Conservation (phyloP, 2,797 vertebrate genomes). For the Hemibagrus guttatus region DNA sequence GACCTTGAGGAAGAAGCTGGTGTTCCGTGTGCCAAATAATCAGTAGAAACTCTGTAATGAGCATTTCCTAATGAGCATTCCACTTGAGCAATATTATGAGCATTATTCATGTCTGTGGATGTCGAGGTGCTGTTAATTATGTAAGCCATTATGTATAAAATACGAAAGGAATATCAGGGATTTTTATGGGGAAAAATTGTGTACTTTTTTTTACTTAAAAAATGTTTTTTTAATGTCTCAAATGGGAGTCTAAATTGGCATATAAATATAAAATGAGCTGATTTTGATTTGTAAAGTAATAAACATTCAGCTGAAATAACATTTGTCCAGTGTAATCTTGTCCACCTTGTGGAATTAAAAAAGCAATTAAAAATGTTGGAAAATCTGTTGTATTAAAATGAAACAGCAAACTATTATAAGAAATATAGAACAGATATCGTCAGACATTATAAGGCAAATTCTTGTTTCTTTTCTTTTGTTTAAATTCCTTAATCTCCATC, state of each 20-base stretch:
- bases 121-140: background rate
- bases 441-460: background rate
- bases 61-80: background rate
- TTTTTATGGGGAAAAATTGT: background rate
- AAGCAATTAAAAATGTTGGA: background rate
- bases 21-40: constrained; percentile 57
- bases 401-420: background rate
- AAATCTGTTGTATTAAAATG: background rate
- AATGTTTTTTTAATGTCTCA: background rate
- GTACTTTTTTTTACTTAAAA: background rate
- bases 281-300: background rate
- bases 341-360: background rate
- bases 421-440: background rate
- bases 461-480: background rate
- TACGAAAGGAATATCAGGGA: background rate
- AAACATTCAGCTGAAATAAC: background rate
- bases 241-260: background rate
- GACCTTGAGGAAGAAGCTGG: constrained; percentile 67
- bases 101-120: background rate
- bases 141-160: background rate
- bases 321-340: background rate
- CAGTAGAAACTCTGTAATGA: background rate
- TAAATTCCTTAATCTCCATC: background rate
- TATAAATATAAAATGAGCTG: background rate
- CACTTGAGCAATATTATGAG: background rate